Conservation (phyloP, 1,140 invertebrate genomes). For the Zeugodacus cucurbitae region DNA sequence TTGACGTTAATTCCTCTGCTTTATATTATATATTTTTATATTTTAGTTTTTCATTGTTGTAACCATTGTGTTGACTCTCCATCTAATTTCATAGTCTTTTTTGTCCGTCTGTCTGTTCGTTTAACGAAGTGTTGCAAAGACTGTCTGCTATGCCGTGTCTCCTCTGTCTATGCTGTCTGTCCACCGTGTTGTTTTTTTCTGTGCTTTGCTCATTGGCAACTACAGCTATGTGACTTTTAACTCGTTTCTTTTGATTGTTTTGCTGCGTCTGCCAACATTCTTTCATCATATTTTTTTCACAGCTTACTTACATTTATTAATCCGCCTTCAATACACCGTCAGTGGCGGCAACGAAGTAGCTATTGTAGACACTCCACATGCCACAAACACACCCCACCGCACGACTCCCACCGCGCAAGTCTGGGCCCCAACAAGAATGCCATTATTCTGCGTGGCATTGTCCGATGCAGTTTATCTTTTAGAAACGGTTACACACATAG, state of each 20-base stretch:
- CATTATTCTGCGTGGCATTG: neutral
- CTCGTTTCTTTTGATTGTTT: slow-evolving; percentile 4
- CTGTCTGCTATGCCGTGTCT: neutral
- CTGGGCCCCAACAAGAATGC: neutral
- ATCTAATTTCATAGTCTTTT: slow-evolving; percentile 2
- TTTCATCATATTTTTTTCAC: neutral
- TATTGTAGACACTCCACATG: too few relatives aligned
- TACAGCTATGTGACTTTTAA: neutral
- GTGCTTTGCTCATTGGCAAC: neutral
- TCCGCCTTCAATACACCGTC: neutral
- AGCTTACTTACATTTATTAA: neutral
- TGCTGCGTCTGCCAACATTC: slow-evolving; percentile 2
- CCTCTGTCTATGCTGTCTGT: neutral
- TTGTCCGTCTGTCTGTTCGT: neutral
- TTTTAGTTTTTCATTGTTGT: neutral
- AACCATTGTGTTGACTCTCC: neutral
- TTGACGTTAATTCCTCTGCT: neutral
- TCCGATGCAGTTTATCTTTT: neutral
- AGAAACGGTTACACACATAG: neutral
- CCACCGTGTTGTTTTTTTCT: neutral
- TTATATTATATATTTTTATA: neutral
- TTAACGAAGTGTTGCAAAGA: neutral
- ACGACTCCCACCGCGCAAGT: neutral
- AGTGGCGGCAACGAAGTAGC: neutral
- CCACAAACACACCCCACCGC: neutral